Evolutionary conservation across 2,113 vertebrate genomes (phyloP).

Genomic region (Cygnus atratus): DNA sequence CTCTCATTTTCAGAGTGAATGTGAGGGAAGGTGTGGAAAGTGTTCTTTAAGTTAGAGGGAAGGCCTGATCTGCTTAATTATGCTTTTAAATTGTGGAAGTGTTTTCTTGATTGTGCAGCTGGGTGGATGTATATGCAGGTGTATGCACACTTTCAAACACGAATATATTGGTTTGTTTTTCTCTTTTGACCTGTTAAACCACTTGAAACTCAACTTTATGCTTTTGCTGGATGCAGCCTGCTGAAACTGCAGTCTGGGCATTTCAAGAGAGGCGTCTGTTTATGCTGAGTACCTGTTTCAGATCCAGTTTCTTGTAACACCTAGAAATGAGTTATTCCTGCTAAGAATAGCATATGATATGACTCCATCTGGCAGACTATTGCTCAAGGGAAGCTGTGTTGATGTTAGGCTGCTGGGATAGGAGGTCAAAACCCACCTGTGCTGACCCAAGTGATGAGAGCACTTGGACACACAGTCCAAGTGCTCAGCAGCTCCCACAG

Average conservation of each 20-base stretch:
- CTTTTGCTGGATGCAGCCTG: background rate
- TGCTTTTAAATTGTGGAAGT: background rate
- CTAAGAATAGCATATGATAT: background rate
- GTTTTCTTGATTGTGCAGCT: slow-evolving; percentile 30
- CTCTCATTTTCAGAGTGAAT: background rate
- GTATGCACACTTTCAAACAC: background rate
- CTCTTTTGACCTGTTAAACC: slow-evolving; percentile 27
- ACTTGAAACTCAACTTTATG: slow-evolving; percentile 10
- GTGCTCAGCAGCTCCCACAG: background rate
- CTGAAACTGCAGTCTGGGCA: slow-evolving; percentile 11
- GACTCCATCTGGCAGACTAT: background rate
- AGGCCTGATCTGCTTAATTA: background rate
- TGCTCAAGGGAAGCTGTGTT: background rate
- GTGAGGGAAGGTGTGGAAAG: background rate
- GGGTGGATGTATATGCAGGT: slow-evolving; percentile 23
- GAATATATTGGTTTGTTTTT: slow-evolving; percentile 35
- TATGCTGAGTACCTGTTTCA: background rate
- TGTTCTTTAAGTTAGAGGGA: background rate
- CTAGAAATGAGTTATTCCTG: background rate
- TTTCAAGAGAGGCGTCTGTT: fast-evolving
- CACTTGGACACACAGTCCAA: too few species aligned
- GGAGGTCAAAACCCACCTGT: background rate
- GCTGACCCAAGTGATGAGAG: background rate
- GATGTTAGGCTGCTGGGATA: background rate
- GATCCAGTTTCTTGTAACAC: background rate